Conservation (phyloP, 2,113 vertebrate species). For the Anhinga anhinga region DNA sequence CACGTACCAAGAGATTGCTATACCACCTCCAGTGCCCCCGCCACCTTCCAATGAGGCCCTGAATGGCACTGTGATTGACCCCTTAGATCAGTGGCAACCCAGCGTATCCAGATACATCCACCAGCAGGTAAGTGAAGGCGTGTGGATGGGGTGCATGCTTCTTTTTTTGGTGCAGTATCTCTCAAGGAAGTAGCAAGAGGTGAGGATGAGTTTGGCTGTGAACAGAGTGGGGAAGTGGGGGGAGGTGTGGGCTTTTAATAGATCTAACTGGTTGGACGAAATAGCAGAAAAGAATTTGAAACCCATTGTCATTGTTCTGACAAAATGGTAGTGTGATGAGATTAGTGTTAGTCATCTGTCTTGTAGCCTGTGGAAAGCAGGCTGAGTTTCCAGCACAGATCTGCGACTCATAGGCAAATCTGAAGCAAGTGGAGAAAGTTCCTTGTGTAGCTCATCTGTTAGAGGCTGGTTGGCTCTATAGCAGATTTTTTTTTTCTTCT, state of each 20-base stretch:
- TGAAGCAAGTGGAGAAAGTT: not conserved
- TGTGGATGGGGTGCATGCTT: rapidly evolving
- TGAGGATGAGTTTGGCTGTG: not conserved
- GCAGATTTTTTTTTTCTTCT: not conserved
- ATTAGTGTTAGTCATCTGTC: conserved; percentile 60
- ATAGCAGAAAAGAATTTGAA: not conserved
- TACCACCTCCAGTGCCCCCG: conserved; percentile 86
- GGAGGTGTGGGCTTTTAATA: not conserved
- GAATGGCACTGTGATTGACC: conserved; percentile 86
- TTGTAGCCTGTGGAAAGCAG: not conserved
- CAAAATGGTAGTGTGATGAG: not conserved
- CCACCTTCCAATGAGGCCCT: conserved; percentile 88
- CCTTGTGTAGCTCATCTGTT: not conserved
- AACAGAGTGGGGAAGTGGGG: not conserved
- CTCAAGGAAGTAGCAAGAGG: not conserved
- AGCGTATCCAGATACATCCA: conserved; percentile 73
- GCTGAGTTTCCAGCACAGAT: conserved; percentile 12
- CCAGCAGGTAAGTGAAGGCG: conserved; percentile 78
- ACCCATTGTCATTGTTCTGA: not conserved
- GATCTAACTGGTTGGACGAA: not conserved
- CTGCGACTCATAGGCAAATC: not conserved
- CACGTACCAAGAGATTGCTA: conserved; percentile 84
- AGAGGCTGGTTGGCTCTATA: not conserved
- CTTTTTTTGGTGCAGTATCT: not conserved
- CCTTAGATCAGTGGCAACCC: conserved; percentile 78